phyloP scores from a whole-genome alignment of 1,140 invertebrate species.

The Xylocopa sonorina region DNA sequence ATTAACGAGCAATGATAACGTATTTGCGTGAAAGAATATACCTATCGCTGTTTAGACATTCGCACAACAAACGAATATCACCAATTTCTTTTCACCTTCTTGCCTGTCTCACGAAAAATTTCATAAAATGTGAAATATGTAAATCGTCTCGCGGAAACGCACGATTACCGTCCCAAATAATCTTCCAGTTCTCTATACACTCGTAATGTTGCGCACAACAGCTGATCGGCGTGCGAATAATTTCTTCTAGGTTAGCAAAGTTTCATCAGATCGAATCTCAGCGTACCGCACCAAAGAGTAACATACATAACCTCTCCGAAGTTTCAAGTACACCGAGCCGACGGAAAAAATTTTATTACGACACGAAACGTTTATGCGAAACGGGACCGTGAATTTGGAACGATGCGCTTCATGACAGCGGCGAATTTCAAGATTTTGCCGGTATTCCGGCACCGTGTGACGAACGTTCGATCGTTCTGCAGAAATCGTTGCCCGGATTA shows the following conservation, averaged over 20 bases:
- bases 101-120: conserved; percentile 13
- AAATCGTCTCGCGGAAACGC: not conserved
- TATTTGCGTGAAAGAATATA: conserved; percentile 9
- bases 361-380: conserved; percentile 27
- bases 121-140: conserved; percentile 4
- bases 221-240: conserved; percentile 1
- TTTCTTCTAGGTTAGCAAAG: conserved; percentile 36
- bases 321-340: not conserved
- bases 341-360: too few relatives aligned
- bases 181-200: not conserved
- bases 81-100: not conserved
- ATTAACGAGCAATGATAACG: not conserved
- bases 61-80: conserved; percentile 41
- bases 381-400: conserved; percentile 3
- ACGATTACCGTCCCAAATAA: not conserved
- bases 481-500: conserved; percentile 38
- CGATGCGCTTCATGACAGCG: conserved; percentile 51
- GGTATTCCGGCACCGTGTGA: conserved; percentile 58
- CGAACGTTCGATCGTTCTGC: conserved; percentile 50
- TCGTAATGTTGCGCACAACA: conserved; percentile 11
- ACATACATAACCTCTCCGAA: not conserved
- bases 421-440: conserved; percentile 64
- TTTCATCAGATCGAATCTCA: conserved; percentile 27
- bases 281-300: not conserved
- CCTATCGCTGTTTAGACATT: not conserved